Base-by-base conservation (phyloP, 2,888 invertebrate species). In the Hydroisotoma schaefferi region DNA sequence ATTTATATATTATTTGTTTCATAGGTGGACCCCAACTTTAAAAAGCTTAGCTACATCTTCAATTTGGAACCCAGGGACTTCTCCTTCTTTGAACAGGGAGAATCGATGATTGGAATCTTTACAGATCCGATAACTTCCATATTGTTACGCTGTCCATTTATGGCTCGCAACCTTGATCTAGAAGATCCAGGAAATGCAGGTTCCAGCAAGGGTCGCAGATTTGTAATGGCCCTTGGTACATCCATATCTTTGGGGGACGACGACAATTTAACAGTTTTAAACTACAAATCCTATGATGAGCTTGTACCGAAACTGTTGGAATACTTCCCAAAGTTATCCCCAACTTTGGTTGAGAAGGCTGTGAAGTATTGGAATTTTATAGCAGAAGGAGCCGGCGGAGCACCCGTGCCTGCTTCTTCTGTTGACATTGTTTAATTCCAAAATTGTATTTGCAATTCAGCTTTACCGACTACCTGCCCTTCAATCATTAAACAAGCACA, bases 81-180 rank as follows among this genome's bases (percentile, higher is more conserved):
- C 12, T n/a, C 47, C 2, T 59, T 53, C 33, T 63, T 63, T 18
- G n/a, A 53, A 12, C 15, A 33, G 8, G 15, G 33, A 6, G 49
- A 57, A 18, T 5, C 23, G 6, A 18, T 63, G 12, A 4, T 25
- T 1, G 23, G 4, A 6, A 38, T 63, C 3, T 63, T 63, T 15
- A 56, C 23, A n/a, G 20, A 59, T 22, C 20, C 22, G 1, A 56
- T 51, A 4, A 44, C 22, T 1, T 63, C 63, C 1, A 54, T 57
- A 25, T 63, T 60, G 20, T 57, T 63, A 23, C 55, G 44, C 15
- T 47, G 40, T 26, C 63, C 63, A 4, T 63, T 63, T 47, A 53
- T 63, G 57, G 59, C 59, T 22, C 63, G 63, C 20, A 59, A 57
- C 43, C 56, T 63, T 47, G 63, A 59, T 23, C 57, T 57, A 18